Evolutionary conservation across 92 coral and sea anemone species (phyloP).

Genomic region (Bergia sp.): DNA sequence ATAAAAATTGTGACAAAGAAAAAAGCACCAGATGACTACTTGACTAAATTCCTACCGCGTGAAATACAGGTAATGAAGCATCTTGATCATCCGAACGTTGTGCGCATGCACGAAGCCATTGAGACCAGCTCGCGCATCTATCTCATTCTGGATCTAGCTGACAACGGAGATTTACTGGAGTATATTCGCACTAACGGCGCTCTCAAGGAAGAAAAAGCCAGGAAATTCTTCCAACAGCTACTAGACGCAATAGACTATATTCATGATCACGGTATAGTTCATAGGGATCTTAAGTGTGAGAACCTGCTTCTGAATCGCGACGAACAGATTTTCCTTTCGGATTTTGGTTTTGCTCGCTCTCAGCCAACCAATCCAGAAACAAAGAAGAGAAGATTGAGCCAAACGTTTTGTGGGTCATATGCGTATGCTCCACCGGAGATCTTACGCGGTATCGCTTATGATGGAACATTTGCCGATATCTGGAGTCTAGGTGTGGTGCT

Average conservation of each 20-base stretch:
- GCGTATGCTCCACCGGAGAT: constrained; percentile 99
- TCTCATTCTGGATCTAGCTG: constrained; percentile 94
- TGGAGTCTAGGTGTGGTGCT: constrained; percentile 99
- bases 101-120: constrained; percentile 93
- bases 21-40: constrained; percentile 95
- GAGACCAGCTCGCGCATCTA: constrained; percentile 96
- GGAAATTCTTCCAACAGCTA: constrained; percentile 89
- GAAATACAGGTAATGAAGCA: constrained; percentile 98
- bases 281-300: constrained; percentile 96
- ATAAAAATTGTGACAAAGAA: constrained; percentile 91
- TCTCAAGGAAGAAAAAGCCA: constrained; percentile 84
- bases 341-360: constrained; percentile 96
- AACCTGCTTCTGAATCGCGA: constrained; percentile 87
- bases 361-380: constrained; percentile 85
- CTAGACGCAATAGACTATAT: constrained; percentile 88
- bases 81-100: constrained; percentile 86
- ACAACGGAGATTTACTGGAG: constrained; percentile 94
- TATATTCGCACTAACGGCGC: constrained; percentile 92
- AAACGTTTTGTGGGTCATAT: constrained; percentile 96
- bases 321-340: constrained; percentile 83
- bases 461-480: constrained; percentile 94
- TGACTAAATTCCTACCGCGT: constrained; percentile 96
- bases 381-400: constrained; percentile 83
- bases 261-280: constrained; percentile 89
- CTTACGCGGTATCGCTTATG: constrained; percentile 95